Base-by-base conservation (phyloP, 2,113 vertebrate species). In the Myocastor coypus region DNA sequence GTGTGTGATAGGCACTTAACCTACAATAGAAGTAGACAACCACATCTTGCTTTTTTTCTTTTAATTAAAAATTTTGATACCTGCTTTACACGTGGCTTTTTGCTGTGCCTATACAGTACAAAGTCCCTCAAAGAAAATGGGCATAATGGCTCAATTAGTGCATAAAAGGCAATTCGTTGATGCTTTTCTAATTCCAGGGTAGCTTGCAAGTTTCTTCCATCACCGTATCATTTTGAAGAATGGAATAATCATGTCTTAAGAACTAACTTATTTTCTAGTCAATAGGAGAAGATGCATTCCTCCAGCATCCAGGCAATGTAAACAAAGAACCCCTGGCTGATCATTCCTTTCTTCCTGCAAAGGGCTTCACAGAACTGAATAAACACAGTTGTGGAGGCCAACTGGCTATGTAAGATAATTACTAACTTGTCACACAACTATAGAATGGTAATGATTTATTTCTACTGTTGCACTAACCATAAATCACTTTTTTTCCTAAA, bases 321-420 rank as follows among this genome's bases (percentile, higher is more conserved):
- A 96, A 95, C 92, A 90, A 95, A 97, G 42, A 0, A 40, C 8
- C 91, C 68, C 73, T 83, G 55, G 92, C 55, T 50, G 0, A 42
- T 75, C 80, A 78, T 46, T 91, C 81, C 66, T 83, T 92, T 96
- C 78, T 59, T 91, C 93, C 89, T 83, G 92, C 87, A 91, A 98
- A 98, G 96, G 94, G 89, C 64, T 97, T 73, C 94, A 42, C 2
- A 81, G 90, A 93, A 91, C 3, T 92, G 81, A 97, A 96, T 97
- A 87, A 96, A 96, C 94, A 97, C 50, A 66, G 96, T 98, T 92
- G 96, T 95, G 82, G 68, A 98, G 96, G 95, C 95, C 98, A 97
- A 96, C 98, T 95, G 95, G 94, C 95, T 98, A 97, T 97, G 98
- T 57, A 61, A 97, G 97, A 97, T 98, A 95, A 98, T 98, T 98